A percentile compares a stretch with the other conserved stretches of the same genome.
phyloP scores from a whole-genome alignment of 2,888 invertebrate genomes.

The Drosophila gaucha region DNA sequence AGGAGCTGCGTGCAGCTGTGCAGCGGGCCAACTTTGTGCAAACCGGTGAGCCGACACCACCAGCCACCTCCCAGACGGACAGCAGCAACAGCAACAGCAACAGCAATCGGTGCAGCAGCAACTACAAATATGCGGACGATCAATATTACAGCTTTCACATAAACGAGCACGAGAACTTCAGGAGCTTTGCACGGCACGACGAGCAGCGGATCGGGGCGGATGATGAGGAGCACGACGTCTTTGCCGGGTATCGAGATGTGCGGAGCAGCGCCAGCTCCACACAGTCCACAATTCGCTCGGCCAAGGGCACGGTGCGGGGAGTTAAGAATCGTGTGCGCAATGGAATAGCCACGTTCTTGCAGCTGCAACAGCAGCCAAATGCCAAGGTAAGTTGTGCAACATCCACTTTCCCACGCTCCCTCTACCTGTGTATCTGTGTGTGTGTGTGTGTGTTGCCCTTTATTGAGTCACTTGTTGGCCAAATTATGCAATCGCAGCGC shows the following conservation, averaged over 20 bases:
- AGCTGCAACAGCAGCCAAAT: conserved; percentile 89
- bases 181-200: conserved; percentile 62
- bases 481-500: conserved; percentile 49
- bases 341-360: conserved; percentile 96
- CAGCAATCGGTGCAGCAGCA: conserved; percentile 42
- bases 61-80: conserved; percentile 27
- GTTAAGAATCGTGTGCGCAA: conserved; percentile 97
- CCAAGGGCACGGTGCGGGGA: conserved; percentile 96
- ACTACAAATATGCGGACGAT: conserved; percentile 88
- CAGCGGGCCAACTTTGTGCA: conserved; percentile 72
- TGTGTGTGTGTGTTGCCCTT: conserved; percentile 6
- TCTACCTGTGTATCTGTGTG: neutral
- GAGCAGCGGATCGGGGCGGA: conserved; percentile 23
- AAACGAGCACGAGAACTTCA: conserved; percentile 87
- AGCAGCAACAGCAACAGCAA: conserved; percentile 7
- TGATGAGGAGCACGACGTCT: conserved; percentile 87
- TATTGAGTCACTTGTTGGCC: conserved; percentile 30
- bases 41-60: conserved; percentile 61
- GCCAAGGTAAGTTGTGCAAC: conserved; percentile 89
- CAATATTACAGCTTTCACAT: conserved; percentile 94
- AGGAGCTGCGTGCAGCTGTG: conserved; percentile 70
- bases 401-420: conserved; percentile 29
- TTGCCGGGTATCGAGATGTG: conserved; percentile 92
- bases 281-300: conserved; percentile 93
- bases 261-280: conserved; percentile 85